Evolutionary conservation across 37 sponge, comb jelly and placozoan genomes (phyloP), one percentile per base, ranked within the genome.

Genomic region (Ephydatia muelleri): DNA sequence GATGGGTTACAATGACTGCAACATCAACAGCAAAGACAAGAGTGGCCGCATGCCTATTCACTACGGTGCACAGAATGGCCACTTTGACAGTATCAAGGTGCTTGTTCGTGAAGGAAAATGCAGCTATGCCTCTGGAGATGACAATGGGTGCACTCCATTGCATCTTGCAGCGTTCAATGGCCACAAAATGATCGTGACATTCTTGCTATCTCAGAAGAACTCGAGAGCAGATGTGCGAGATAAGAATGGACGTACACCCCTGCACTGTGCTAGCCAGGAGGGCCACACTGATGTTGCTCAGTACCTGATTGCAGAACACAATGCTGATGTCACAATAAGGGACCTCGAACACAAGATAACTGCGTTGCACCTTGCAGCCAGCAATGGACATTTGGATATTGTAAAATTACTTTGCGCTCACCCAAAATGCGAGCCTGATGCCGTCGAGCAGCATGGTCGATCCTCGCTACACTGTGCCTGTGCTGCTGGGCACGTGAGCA

Each of bases 221-320:
- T 77, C 70, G 1, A 47, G 75, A 37, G 49, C 75, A 2, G 35
- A 38, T 1, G 82, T 67, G 22, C 16, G 28, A 9, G 89, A 92
- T 64, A 72, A 38, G 38, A 75, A 89, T 28, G 80, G 78, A 0
- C 73, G 80, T 13, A 82, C 75, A 0, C 77, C 96, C 4, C 80
- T 95, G 30, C 96, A 95, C 75, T 77, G 84, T 38, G 93, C 93
- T 19, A 79, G 91, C 67, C 83, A 84, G 49, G 87, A 95, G 65
- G 92, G 93, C 0, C 77, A 95, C 38, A 19, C 85, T 30, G 89
- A 90, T 0, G 72, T 88, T 39, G 84, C 88, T 26, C 84, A 82
- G 72, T 78, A 65, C 49, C 80, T 88, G 23, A 79, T 88, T 1
- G 40, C 33, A 48, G 84, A 78, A 21, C 72, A 64, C 32, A 25